phyloP scores from a whole-genome alignment of 2,888 invertebrate species.

The Eristalinus aeneus region DNA sequence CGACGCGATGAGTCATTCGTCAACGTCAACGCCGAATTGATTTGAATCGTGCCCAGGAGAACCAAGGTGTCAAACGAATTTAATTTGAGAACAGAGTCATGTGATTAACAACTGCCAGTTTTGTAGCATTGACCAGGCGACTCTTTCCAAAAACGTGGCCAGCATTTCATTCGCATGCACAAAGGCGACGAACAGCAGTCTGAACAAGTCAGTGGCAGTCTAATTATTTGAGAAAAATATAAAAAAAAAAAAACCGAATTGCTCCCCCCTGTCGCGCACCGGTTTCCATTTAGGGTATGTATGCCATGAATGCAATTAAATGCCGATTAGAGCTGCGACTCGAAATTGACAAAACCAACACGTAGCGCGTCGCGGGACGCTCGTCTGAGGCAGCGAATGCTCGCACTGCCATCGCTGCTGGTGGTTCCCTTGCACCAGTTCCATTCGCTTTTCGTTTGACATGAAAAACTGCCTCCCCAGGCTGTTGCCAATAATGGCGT shows the following conservation, averaged over 20 bases:
- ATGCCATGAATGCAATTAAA: conserved; percentile 50
- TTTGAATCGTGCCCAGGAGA: not conserved
- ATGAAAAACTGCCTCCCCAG: not conserved
- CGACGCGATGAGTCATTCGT: not conserved
- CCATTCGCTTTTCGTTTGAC: not conserved
- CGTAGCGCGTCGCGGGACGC: conserved; percentile 12
- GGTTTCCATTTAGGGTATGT: not conserved
- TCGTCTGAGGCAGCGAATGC: not conserved
- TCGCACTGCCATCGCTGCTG: not conserved
- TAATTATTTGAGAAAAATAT: not conserved
- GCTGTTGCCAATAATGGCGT: not conserved
- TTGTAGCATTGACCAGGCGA: conserved; percentile 24
- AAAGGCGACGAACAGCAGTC: not conserved
- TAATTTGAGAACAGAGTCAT: conserved; percentile 8
- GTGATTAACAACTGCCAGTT: conserved; percentile 31
- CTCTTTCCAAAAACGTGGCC: conserved; percentile 15
- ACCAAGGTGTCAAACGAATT: not conserved
- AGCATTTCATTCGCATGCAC: conserved; percentile 16
- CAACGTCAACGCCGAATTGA: not conserved
- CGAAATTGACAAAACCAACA: conserved; percentile 26
- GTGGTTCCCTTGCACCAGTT: conserved; percentile 34
- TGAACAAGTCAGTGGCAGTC: not conserved
- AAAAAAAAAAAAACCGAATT: not conserved
- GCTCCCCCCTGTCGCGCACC: not conserved
- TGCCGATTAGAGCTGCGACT: conserved; percentile 26